Evolutionary conservation across 2,797 vertebrate species (phyloP).

Genomic region (Neosalanx taihuensis): DNA sequence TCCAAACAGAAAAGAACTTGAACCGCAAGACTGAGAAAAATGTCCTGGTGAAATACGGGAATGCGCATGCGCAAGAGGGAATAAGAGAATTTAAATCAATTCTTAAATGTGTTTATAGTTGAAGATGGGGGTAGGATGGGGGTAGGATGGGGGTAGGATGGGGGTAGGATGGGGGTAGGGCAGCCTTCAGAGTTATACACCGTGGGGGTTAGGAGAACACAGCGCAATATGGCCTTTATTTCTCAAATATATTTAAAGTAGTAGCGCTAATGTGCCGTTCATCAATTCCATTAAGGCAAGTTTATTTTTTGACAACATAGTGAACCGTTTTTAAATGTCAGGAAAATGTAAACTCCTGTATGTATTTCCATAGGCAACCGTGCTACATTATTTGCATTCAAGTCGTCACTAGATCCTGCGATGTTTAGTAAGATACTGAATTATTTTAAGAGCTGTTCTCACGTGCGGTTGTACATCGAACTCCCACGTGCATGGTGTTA

Average conservation of each 20-base stretch:
- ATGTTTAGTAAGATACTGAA: too few species aligned
- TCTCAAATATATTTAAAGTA: background rate
- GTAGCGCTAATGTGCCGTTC: too few species aligned
- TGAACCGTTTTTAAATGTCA: background rate
- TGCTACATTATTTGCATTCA: background rate
- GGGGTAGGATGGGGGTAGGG: too few species aligned
- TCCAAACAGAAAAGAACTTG: slow-evolving; percentile 65
- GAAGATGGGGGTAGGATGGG: slow-evolving; percentile 40
- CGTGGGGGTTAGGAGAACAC: slow-evolving; percentile 35
- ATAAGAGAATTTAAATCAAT: slow-evolving; percentile 54
- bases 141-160: slow-evolving; percentile 20
- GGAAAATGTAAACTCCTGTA: background rate
- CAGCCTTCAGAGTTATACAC: too few species aligned
- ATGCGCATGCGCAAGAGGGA: slow-evolving; percentile 63
- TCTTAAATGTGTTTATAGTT: slow-evolving; percentile 62
- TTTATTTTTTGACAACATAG: background rate
- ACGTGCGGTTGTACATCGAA: slow-evolving; percentile 47
- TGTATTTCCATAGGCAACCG: background rate
- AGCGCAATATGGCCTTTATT: background rate
- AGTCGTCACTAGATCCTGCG: background rate
- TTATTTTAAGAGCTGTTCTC: too few species aligned
- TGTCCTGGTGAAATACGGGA: slow-evolving; percentile 45
- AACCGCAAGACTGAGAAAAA: slow-evolving; percentile 56
- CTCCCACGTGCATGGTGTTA: slow-evolving; percentile 58
- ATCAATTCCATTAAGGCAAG: background rate